Conservation (phyloP, 2,888 invertebrate genomes). For the Andrena trimmerana region DNA sequence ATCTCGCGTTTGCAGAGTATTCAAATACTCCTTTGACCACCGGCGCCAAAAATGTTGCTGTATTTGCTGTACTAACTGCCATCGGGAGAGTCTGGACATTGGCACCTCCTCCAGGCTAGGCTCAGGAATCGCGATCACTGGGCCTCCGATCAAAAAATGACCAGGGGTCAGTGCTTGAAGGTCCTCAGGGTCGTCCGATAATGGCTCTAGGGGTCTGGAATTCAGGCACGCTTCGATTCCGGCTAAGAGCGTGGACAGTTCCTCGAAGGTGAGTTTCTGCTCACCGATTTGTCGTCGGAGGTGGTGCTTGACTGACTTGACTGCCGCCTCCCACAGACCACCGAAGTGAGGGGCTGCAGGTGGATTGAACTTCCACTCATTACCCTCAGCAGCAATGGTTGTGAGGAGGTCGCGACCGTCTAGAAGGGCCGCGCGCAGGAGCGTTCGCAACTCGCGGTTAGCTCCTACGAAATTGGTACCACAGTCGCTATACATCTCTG, state of each 20-base stretch:
- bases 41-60: constrained; percentile 2
- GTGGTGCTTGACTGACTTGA: constrained; percentile 15
- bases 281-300: background rate
- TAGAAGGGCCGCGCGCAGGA: too few relatives aligned
- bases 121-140: background rate
- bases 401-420: too few relatives aligned
- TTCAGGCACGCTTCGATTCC: background rate
- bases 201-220: background rate
- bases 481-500: too few relatives aligned
- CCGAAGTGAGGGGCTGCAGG: constrained; percentile 9
- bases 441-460: too few relatives aligned
- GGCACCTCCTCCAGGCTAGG: background rate
- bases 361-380: constrained; percentile 5
- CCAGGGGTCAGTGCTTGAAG: background rate
- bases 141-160: constrained; percentile 1
- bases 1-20: background rate
- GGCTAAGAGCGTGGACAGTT: constrained; percentile 1
- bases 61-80: background rate
- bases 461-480: too few relatives aligned
- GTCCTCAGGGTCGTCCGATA: background rate
- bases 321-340: constrained; percentile 9
- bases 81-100: background rate
- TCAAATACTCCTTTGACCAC: background rate
- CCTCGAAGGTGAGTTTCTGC: background rate
- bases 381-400: too few relatives aligned